These are phyloP conservation scores for Paradoxurus hermaphroditus DNA, from an alignment of 2,113 vertebrate species.

Conservation along the genomic window DNA sequence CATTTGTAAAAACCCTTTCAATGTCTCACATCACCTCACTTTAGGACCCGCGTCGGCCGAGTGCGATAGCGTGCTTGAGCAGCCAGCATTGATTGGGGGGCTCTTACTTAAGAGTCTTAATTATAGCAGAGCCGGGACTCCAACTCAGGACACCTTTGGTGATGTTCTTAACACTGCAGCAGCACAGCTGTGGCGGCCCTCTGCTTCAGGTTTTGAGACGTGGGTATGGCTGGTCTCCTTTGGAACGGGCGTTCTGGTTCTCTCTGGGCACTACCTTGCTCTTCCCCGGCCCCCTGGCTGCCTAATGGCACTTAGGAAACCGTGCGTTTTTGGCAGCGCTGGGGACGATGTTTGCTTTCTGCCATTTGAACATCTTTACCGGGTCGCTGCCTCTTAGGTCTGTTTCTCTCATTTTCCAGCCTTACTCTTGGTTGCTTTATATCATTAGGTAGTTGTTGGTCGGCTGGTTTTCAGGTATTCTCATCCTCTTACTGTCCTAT, in stretches of 20 bases:
- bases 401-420: constrained; percentile 18
- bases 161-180: neutral
- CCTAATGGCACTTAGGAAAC: neutral
- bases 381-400: neutral
- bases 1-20: neutral
- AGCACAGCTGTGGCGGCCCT: neutral
- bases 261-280: constrained; percentile 32
- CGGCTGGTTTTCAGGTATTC: neutral
- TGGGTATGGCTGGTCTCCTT: neutral
- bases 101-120: no score
- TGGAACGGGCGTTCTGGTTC: neutral
- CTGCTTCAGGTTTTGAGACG: neutral
- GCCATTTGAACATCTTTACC: neutral
- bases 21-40: neutral
- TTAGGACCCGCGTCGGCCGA: neutral
- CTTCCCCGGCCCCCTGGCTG: neutral
- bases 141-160: neutral
- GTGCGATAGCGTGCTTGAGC: neutral
- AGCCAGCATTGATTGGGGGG: no score
- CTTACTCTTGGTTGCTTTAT: constrained; percentile 37
- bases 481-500: constrained; percentile 17
- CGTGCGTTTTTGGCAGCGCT: neutral
- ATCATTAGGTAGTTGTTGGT: constrained; percentile 29
- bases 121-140: neutral
- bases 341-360: neutral